Conservation (phyloP, 2,888 invertebrate species). For the Hermodice carunculata region DNA sequence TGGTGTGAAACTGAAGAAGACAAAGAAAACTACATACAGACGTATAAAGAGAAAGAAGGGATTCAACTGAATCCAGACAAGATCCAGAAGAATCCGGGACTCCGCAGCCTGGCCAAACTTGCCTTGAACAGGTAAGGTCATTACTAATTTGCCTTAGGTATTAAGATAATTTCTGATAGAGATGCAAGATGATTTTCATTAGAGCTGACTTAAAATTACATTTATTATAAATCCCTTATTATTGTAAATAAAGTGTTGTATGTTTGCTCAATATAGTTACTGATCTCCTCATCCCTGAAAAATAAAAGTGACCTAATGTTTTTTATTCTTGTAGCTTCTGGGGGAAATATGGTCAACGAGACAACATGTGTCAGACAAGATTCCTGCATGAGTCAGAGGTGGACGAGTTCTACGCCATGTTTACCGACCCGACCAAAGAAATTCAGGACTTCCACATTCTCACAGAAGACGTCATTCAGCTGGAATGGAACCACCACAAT, state of each 20-base stretch:
- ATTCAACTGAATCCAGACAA: not conserved
- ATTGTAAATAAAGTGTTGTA: too few relatives aligned
- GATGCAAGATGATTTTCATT: too few relatives aligned
- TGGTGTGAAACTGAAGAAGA: slow-evolving; percentile 40
- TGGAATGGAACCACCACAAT: not conserved
- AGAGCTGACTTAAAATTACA: too few relatives aligned
- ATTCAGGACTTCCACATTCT: not conserved
- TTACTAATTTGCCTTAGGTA: too few relatives aligned
- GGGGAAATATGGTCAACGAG: not conserved
- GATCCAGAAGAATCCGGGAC: not conserved
- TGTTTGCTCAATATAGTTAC: too few relatives aligned
- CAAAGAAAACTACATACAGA: slow-evolving; percentile 38
- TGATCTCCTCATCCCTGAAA: too few relatives aligned
- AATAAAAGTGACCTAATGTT: too few relatives aligned
- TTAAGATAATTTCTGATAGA: too few relatives aligned
- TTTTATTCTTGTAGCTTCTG: too few relatives aligned
- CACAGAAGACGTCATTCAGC: not conserved
- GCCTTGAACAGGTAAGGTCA: too few relatives aligned
- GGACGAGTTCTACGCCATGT: not conserved
- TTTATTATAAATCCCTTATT: too few relatives aligned
- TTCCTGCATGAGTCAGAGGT: not conserved
- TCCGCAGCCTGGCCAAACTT: not conserved
- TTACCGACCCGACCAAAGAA: not conserved
- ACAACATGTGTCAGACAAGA: not conserved
- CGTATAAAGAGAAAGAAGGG: slow-evolving; percentile 41